A percentile compares a stretch with the other conserved stretches of the same genome.
Evolutionary conservation across 1,140 invertebrate species (phyloP).

Genomic region (Diplogasteroides magnus): DNA sequence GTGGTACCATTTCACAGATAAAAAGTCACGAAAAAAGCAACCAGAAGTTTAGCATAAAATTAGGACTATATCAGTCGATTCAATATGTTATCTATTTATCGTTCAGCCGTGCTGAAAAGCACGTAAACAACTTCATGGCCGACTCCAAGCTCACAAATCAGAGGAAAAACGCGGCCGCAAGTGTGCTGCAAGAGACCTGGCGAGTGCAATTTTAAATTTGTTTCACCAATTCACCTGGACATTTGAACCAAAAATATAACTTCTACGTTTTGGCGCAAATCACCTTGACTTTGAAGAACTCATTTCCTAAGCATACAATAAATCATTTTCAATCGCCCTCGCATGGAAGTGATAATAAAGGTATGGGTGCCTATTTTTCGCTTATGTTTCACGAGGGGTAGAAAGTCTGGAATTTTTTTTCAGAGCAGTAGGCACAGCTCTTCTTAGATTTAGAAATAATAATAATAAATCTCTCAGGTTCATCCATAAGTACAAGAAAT

Average conservation of each 20-base stretch:
- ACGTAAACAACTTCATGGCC: slow-evolving; percentile 56
- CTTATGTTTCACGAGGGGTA: no score
- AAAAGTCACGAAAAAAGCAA: neutral
- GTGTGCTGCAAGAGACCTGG: slow-evolving; percentile 62
- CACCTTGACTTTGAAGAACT: no score
- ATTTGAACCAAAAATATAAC: no score
- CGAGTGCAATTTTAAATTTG: slow-evolving; percentile 10
- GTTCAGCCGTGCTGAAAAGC: slow-evolving; percentile 48
- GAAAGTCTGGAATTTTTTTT: neutral
- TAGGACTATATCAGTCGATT: no score
- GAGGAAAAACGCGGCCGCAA: slow-evolving; percentile 62
- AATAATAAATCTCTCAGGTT: slow-evolving; percentile 35
- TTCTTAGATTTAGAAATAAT: neutral
- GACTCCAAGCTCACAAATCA: slow-evolving; percentile 56
- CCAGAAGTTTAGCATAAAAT: neutral
- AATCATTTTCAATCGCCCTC: no score
- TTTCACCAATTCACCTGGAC: no score
- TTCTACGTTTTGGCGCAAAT: no score
- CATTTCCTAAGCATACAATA: no score
- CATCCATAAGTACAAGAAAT: slow-evolving; percentile 52
- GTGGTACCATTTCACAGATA: no score
- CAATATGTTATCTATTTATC: no score
- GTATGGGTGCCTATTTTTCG: no score
- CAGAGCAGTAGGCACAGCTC: slow-evolving; percentile 1
- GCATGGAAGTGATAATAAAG: no score